Evolutionary conservation across 92 coral and sea anemone species (phyloP).

Genomic region (Diadumene lineata): DNA sequence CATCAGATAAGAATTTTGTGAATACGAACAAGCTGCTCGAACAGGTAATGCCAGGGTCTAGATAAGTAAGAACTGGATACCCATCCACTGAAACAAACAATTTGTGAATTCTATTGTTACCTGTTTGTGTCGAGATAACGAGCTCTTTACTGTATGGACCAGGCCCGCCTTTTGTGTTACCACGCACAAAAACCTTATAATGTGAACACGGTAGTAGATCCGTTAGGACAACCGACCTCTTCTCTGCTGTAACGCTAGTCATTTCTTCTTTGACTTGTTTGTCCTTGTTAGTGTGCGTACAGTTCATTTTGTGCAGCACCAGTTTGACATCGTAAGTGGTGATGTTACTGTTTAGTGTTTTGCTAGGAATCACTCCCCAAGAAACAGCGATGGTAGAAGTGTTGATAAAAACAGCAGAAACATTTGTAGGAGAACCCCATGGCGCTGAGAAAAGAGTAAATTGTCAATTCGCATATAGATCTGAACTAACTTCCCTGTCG

Average conservation of each 20-base stretch:
- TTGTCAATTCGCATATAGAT: not conserved
- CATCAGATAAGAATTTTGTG: too few species aligned
- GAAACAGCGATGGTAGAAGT: conserved; percentile 24
- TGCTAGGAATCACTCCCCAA: conserved; percentile 38
- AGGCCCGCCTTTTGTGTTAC: conserved; percentile 42
- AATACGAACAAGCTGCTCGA: too few species aligned
- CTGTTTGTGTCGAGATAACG: conserved; percentile 8
- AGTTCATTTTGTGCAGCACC: not conserved
- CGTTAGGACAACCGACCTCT: conserved; percentile 17
- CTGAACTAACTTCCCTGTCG: not conserved
- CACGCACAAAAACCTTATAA: conserved; percentile 52
- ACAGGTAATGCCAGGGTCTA: too few species aligned
- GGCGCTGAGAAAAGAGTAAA: conserved; percentile 15
- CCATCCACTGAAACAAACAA: not conserved
- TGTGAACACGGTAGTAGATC: conserved; percentile 27
- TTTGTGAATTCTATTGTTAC: not conserved
- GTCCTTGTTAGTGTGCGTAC: not conserved
- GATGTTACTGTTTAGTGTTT: conserved; percentile 30
- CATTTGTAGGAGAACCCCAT: conserved; percentile 15
- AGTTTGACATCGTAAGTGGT: conserved; percentile 29
- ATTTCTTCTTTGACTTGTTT: not conserved
- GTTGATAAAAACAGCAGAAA: not conserved
- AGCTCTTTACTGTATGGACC: conserved; percentile 43
- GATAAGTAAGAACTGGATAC: too few species aligned
- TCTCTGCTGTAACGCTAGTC: not conserved